Percentiles rank a stretch among this genome's conserved stretches.
Evolutionary conservation across 1,140 invertebrate species (phyloP).

Genomic region (Lamellibrachia luymesi): DNA sequence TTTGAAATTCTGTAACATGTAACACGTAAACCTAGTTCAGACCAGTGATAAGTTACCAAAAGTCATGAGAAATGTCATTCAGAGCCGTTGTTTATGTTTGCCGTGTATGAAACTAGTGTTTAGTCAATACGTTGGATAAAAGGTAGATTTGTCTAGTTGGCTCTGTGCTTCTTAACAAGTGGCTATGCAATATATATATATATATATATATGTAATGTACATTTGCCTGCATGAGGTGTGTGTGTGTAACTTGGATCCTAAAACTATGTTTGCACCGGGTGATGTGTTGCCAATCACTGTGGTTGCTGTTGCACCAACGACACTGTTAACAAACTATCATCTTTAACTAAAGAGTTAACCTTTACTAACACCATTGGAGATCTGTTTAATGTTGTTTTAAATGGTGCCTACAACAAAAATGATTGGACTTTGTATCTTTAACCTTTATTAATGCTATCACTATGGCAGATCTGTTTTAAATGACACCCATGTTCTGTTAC

Average conservation of each 20-base stretch:
- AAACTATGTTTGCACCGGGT: neutral
- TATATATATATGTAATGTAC: neutral
- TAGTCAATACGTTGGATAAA: neutral
- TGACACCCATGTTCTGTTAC: too few species aligned
- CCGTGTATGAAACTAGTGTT: neutral
- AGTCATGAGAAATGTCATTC: too few species aligned
- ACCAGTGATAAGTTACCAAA: too few species aligned
- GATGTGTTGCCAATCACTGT: neutral
- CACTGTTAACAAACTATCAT: neutral
- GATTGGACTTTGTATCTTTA: too few species aligned
- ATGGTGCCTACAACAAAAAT: neutral
- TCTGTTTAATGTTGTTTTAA: conserved; percentile 7
- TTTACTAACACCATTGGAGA: neutral
- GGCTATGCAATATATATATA: neutral
- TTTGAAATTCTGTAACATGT: too few species aligned
- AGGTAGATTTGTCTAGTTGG: neutral
- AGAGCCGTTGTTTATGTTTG: too few species aligned
- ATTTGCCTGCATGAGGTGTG: neutral
- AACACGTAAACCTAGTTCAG: too few species aligned
- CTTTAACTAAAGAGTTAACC: neutral
- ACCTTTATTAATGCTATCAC: too few species aligned
- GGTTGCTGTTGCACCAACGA: neutral
- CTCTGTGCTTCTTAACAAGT: neutral
- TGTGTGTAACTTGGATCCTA: neutral
- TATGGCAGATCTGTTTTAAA: too few species aligned